Conservation (phyloP, 2,888 invertebrate genomes). For the Agonopterix arenella region DNA sequence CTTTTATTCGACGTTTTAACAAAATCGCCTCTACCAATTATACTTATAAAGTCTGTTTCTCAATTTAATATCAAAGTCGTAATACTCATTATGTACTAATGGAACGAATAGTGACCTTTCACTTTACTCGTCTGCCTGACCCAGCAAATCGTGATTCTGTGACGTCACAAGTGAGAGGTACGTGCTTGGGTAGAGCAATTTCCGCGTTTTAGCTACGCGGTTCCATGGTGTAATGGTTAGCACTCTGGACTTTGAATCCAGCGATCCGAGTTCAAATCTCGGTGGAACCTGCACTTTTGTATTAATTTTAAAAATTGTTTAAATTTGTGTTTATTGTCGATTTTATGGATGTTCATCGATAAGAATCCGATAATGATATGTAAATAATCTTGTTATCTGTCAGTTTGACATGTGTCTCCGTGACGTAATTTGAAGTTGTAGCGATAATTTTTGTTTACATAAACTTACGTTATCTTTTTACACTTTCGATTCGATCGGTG, state of each 20-base stretch:
- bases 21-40: too few relatives aligned
- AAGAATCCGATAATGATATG: too few relatives aligned
- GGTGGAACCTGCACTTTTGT: slow-evolving; percentile 80
- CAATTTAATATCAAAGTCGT: neutral
- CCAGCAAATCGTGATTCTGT: slow-evolving; percentile 12
- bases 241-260: slow-evolving; percentile 91
- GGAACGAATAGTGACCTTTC: slow-evolving; percentile 4
- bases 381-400: too few relatives aligned
- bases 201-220: slow-evolving; percentile 34
- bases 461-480: too few relatives aligned
- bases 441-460: too few relatives aligned
- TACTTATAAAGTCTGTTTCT: neutral
- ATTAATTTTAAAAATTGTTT: neutral
- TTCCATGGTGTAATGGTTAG: slow-evolving; percentile 89
- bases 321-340: too few relatives aligned
- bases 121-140: slow-evolving; percentile 4
- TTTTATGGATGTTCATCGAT: too few relatives aligned
- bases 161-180: slow-evolving; percentile 11
- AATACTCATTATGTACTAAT: neutral
- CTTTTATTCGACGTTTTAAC: too few relatives aligned
- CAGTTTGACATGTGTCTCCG: too few relatives aligned
- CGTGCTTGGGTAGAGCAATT: slow-evolving; percentile 20
- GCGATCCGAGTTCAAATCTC: slow-evolving; percentile 91
- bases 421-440: too few relatives aligned
- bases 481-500: too few relatives aligned